phyloP scores from a whole-genome alignment of 2,888 invertebrate species.

The Lasioglossum lativentre region DNA sequence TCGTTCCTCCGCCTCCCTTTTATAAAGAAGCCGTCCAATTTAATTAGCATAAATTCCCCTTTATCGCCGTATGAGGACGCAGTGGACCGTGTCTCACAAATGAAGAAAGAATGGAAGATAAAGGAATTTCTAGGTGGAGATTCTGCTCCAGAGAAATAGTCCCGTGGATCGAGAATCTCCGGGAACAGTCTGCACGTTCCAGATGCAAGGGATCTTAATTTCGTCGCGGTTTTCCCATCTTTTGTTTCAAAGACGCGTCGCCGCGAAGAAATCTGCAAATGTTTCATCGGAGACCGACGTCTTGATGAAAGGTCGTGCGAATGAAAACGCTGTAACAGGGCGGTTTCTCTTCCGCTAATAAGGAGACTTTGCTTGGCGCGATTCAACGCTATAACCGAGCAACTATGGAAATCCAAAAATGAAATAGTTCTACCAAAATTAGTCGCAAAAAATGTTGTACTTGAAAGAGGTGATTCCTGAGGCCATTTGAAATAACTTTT shows the following conservation, averaged over 20 bases:
- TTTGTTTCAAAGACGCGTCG: constrained; percentile 7
- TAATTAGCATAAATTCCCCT: constrained; percentile 65
- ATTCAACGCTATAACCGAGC: too few relatives aligned
- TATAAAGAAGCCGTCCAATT: constrained; percentile 58
- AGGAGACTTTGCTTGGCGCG: background rate
- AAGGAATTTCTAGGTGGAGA: constrained; percentile 46
- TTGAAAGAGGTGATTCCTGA: too few relatives aligned
- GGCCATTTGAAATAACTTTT: too few relatives aligned
- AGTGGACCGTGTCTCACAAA: constrained; percentile 49
- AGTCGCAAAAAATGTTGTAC: too few relatives aligned
- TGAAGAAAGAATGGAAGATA: constrained; percentile 51
- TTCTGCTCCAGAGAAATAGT: constrained; percentile 35
- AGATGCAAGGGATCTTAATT: constrained; percentile 50
- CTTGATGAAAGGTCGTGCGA: background rate
- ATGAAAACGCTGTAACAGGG: background rate
- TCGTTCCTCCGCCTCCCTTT: constrained; percentile 19
- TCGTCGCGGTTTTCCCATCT: constrained; percentile 34
- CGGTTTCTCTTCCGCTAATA: too few relatives aligned
- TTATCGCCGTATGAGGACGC: constrained; percentile 53
- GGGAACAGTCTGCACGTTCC: constrained; percentile 14
- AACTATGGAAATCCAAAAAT: too few relatives aligned
- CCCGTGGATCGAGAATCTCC: constrained; percentile 40
- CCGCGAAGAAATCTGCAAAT: background rate
- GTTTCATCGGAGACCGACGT: background rate
- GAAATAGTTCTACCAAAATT: too few relatives aligned